Base-by-base conservation (phyloP, 1,140 invertebrate species). In the Danaus melanippus region DNA sequence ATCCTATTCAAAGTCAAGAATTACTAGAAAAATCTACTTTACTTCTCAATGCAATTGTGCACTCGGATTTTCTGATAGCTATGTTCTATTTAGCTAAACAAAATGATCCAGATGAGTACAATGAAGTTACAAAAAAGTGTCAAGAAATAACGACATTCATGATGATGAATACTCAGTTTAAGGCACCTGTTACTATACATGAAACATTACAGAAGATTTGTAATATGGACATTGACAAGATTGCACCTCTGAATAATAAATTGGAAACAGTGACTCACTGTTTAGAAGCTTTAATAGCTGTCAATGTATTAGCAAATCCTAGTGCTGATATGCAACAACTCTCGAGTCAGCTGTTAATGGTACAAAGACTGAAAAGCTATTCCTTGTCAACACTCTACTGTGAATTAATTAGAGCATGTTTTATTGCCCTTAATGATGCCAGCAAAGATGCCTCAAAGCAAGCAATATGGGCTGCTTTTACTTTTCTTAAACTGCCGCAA, bases 381-480 rank as follows among this genome's bases (percentile, higher is more conserved):
- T 89, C 89, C 47, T 88, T 91, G 52, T 87, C 92, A 5, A 89
- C 93, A 58, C 76, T 98, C 0, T 97, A 95, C 73, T 94, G 93
- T 79, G 96, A 98, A 89, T 89, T 98, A 10, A 93, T 98, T 50
- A 89, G 96, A 64, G 94, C 95, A 0, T 95, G 94, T 78, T 91
- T 97, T 43, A 92, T 98, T 61, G 95, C 94, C n/a, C 81, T 98
- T 1, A 92, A 95, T 67, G 93, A 96, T 79, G 92, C 92, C 1
- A 92, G 92, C 49, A 92, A 92, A 62, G 92, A 95, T 71, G 85
- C 87, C 1, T 87, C 87, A 40, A 89, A 90, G 52, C 95, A 97
- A 67, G 92, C 96, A 2, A 92, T 96, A 70, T 98, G 96, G 95
- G 94, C 94, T 12, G 95, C 96, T 12, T 97, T 98, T 75, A 95